Percentiles rank a stretch among this genome's conserved stretches.
Conservation (phyloP, 2,113 vertebrate species). For the Hippoglossus stenolepis region DNA sequence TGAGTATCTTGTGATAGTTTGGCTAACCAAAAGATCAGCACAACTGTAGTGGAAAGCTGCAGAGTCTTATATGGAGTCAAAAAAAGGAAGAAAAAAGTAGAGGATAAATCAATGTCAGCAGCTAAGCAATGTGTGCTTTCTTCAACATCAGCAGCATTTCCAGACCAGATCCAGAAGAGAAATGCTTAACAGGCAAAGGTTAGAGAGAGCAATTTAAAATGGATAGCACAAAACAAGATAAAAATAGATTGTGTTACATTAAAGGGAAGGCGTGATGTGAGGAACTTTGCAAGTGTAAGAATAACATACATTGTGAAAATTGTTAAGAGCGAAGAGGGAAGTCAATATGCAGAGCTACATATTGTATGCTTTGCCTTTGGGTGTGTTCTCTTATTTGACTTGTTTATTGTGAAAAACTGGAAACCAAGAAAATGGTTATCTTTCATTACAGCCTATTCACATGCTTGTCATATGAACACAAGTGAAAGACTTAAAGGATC, state of each 20-base stretch:
- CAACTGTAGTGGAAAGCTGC: conserved; percentile 1
- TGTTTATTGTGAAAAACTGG: conserved; percentile 12
- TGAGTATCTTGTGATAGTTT: conserved; percentile 4
- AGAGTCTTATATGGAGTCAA: neutral
- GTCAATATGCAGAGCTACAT: conserved; percentile 18
- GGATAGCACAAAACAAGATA: conserved; percentile 35
- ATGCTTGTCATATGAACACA: conserved; percentile 25
- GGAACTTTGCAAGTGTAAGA: conserved; percentile 13
- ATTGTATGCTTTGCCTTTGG: conserved; percentile 32
- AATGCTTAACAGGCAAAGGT: conserved; percentile 77
- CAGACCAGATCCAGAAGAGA: conserved; percentile 56
- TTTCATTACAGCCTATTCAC: conserved; percentile 31
- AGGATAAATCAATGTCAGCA: conserved; percentile 58
- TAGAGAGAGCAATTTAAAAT: conserved; percentile 58
- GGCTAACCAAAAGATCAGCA: conserved; percentile 11
- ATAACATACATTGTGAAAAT: conserved; percentile 16
- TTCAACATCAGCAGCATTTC: conserved; percentile 77
- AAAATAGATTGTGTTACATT: conserved; percentile 41
- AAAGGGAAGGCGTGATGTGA: conserved; percentile 5
- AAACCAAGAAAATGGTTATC: conserved; percentile 22
- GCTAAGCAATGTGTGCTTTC: conserved; percentile 53
- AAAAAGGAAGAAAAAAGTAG: conserved; percentile 8
- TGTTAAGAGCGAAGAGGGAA: neutral
- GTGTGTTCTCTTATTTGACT: conserved; percentile 37
- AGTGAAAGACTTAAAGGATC: neutral